Evolutionary conservation across 2,888 invertebrate genomes (phyloP).

Genomic region (Drosophila nigricruria): DNA sequence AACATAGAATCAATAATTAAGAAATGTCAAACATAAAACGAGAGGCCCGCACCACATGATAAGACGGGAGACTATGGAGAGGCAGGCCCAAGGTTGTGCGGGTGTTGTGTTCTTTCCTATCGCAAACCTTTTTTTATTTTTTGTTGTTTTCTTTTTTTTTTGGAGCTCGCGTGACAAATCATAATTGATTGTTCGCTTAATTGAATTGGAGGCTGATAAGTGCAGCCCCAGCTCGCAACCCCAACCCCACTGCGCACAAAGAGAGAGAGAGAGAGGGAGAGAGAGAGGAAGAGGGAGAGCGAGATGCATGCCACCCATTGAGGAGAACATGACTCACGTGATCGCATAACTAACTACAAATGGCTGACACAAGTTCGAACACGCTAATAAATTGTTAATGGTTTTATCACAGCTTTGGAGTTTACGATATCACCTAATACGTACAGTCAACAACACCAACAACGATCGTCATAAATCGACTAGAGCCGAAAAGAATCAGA

Average conservation of each 20-base stretch:
- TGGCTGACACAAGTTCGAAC: conserved; percentile 58
- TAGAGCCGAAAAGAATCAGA: conserved; percentile 19
- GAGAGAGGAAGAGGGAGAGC: neutral
- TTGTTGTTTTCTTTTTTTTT: conserved; percentile 31
- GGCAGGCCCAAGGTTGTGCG: conserved; percentile 6
- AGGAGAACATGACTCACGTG: conserved; percentile 58
- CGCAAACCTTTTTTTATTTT: conserved; percentile 31
- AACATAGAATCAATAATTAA: conserved; percentile 83
- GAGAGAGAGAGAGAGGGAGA: neutral
- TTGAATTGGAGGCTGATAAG: conserved; percentile 79
- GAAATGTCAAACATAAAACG: conserved; percentile 82
- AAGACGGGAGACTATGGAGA: conserved; percentile 8
- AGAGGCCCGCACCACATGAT: conserved; percentile 54
- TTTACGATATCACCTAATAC: conserved; percentile 64
- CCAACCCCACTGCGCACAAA: neutral
- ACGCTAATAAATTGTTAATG: conserved; percentile 78
- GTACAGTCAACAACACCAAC: conserved; percentile 17
- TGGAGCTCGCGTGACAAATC: conserved; percentile 75
- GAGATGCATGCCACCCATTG: conserved; percentile 41
- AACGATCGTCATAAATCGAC: conserved; percentile 59
- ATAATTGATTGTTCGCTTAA: conserved; percentile 83
- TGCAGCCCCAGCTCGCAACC: neutral
- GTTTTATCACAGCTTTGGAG: conserved; percentile 76
- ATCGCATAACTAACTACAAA: conserved; percentile 45
- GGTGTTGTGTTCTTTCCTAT: conserved; percentile 35